Percentiles rank a stretch among this genome's conserved stretches.
phyloP scores from a whole-genome alignment of 2,888 invertebrate species.

The Atherix ibis region DNA sequence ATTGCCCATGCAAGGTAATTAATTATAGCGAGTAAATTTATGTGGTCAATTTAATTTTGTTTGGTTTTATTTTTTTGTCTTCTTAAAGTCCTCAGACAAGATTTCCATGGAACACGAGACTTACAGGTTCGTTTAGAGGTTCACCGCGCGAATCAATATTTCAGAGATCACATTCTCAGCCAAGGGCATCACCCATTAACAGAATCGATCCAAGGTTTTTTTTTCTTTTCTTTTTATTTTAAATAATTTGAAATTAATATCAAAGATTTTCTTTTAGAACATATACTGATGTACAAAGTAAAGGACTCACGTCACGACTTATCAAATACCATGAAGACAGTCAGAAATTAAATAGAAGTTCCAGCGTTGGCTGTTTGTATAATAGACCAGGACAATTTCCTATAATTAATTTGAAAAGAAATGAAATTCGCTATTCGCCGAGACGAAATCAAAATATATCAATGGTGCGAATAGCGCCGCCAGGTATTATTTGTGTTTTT shows the following conservation, averaged over 20 bases:
- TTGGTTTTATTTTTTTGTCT: not conserved
- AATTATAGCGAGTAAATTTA: too few species aligned
- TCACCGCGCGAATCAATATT: constrained; percentile 7
- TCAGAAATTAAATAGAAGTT: constrained; percentile 23
- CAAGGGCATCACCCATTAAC: constrained; percentile 6
- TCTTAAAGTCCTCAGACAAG: constrained; percentile 6
- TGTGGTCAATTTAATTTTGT: constrained; percentile 15
- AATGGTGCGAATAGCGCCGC: constrained; percentile 27
- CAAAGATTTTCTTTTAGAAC: constrained; percentile 17
- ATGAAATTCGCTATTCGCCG: constrained; percentile 23
- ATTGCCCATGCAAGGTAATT: too few species aligned
- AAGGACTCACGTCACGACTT: constrained; percentile 35
- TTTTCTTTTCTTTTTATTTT: too few species aligned
- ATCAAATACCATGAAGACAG: constrained; percentile 34
- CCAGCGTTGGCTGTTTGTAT: constrained; percentile 27
- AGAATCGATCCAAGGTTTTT: constrained; percentile 24
- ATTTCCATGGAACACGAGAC: constrained; percentile 17
- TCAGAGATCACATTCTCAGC: constrained; percentile 3
- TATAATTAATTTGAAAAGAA: constrained; percentile 35
- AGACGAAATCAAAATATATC: constrained; percentile 16
- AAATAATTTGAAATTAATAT: not conserved
- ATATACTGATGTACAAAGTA: constrained; percentile 37
- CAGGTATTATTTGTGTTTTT: constrained; percentile 18
- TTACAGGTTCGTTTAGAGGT: constrained; percentile 14
- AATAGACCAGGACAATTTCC: constrained; percentile 34